These are phyloP conservation scores for Hirundichthys speculiger DNA, from an alignment of 2,113 vertebrate species.

Conservation along the genomic window DNA sequence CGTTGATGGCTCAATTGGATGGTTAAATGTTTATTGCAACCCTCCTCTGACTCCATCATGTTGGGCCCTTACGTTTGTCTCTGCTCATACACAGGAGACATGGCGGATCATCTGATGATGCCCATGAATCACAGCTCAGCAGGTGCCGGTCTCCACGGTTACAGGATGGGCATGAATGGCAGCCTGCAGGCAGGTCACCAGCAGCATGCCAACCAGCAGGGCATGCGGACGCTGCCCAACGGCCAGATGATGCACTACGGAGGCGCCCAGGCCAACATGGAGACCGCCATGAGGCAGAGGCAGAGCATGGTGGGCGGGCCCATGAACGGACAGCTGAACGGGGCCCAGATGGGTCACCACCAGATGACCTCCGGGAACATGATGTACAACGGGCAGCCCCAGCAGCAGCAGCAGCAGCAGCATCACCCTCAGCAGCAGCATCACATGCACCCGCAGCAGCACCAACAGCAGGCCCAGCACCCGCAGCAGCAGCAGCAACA, in stretches of 20 bases:
- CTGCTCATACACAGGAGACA: conserved; percentile 72
- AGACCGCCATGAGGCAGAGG: conserved; percentile 83
- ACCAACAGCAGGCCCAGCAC: conserved; percentile 68
- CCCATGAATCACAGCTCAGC: conserved; percentile 87
- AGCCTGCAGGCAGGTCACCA: conserved; percentile 82
- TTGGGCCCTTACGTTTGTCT: conserved; percentile 22
- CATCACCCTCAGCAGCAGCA: conserved; percentile 76
- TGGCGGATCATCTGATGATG: conserved; percentile 97
- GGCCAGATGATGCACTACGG: conserved; percentile 90
- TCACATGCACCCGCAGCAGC: conserved; percentile 68
- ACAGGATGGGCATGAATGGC: conserved; percentile 87
- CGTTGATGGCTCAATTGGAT: too few relatives aligned
- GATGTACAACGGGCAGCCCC: conserved; percentile 80
- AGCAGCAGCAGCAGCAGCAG: conserved; percentile 67
- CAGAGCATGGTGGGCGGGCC: conserved; percentile 81
- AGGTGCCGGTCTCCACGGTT: conserved; percentile 84
- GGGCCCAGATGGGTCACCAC: conserved; percentile 82
- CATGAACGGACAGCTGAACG: conserved; percentile 84
- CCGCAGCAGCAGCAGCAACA: conserved; percentile 84
- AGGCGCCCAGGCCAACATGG: conserved; percentile 83
- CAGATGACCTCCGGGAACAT: conserved; percentile 83
- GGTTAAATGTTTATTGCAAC: too few relatives aligned
- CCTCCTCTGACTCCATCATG: too few relatives aligned
- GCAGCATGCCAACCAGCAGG: conserved; percentile 85
- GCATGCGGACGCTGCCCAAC: conserved; percentile 80